Conservation (phyloP, 2,113 vertebrate genomes). For the human (Homo sapiens) region GRCh38 chr2:79698501-79699000, state of each 20-base stretch:
- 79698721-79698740: background rate
- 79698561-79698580: background rate
- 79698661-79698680: background rate
- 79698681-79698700: background rate
- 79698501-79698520: background rate
- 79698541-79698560: background rate
- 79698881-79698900: background rate
- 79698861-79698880: background rate
- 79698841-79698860: background rate
- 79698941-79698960: background rate
- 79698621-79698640: background rate
- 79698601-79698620: background rate
- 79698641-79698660: background rate
- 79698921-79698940: background rate
- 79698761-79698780: background rate
- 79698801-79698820: background rate
- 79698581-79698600: background rate
- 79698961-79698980: background rate
- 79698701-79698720: background rate
- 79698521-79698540: background rate
- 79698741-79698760: accelerated
- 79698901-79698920: background rate
- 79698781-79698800: background rate
- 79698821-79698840: background rate
- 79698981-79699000: background rate